phyloP scores from a whole-genome alignment of 2,888 invertebrate genomes.

The Cerastis rubricosa region DNA sequence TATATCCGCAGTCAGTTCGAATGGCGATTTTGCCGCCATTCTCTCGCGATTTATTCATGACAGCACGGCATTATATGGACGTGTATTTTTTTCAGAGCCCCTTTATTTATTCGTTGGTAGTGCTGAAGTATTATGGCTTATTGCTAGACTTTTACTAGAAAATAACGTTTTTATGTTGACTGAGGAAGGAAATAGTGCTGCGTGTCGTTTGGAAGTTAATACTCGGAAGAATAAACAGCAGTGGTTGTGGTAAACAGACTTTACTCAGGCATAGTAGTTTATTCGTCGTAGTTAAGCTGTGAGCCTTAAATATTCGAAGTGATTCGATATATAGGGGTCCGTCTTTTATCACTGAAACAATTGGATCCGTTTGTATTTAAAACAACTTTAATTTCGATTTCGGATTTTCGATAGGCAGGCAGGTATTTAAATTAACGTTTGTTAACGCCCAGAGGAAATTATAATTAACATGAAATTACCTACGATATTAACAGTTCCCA shows the following conservation, averaged over 20 bases:
- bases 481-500: neutral
- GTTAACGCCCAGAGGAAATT: neutral
- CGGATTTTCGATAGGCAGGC: neutral
- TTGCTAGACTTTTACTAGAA: slow-evolving; percentile 60
- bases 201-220: slow-evolving; percentile 51
- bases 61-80: slow-evolving; percentile 53
- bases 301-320: neutral
- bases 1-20: slow-evolving; percentile 73
- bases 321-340: neutral
- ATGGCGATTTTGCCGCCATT: slow-evolving; percentile 71
- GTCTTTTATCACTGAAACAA: neutral
- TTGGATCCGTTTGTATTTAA: neutral
- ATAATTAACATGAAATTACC: neutral
- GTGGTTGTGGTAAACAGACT: slow-evolving; percentile 34
- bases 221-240: slow-evolving; percentile 28
- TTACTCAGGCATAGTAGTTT: slow-evolving; percentile 31
- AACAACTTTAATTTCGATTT: neutral
- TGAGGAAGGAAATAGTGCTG: slow-evolving; percentile 47
- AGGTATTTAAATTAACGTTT: neutral
- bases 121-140: slow-evolving; percentile 59
- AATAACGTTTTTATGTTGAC: slow-evolving; percentile 57
- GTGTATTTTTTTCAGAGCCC: slow-evolving; percentile 56
- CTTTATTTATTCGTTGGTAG: slow-evolving; percentile 59
- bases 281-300: neutral
- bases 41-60: slow-evolving; percentile 66